Conservation (phyloP, 2,113 vertebrate genomes). For the Colius striatus region DNA sequence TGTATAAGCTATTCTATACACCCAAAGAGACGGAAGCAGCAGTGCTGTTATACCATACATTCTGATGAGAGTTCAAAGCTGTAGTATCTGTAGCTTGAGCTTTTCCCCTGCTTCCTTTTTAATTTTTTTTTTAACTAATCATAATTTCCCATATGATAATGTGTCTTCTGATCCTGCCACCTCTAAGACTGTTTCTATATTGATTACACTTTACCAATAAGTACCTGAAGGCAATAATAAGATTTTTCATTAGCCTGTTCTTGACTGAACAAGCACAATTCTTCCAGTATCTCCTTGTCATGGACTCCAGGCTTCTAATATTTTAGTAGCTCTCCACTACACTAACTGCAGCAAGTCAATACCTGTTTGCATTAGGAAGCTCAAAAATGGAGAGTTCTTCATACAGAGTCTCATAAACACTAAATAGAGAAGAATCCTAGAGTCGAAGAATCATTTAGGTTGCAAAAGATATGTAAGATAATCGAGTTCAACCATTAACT, state of each 20-base stretch:
- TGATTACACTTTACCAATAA: neutral
- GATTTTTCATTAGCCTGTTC: neutral
- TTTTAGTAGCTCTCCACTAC: neutral
- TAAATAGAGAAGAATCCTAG: neutral
- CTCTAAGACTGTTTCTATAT: neutral
- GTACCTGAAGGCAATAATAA: neutral
- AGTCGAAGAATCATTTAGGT: neutral
- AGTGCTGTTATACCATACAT: neutral
- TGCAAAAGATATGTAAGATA: neutral
- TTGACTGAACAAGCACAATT: neutral
- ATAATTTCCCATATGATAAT: neutral
- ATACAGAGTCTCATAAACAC: neutral
- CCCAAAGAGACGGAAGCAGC: neutral
- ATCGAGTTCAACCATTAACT: neutral
- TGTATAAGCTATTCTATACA: neutral
- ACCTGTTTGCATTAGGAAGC: neutral
- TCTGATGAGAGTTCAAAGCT: neutral
- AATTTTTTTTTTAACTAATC: neutral
- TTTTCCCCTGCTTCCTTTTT: neutral
- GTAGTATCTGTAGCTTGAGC: neutral
- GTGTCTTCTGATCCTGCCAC: neutral
- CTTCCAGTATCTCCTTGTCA: accelerated
- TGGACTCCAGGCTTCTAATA: neutral
- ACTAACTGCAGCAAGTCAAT: neutral
- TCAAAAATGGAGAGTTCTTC: neutral